Evolutionary conservation across 1,140 invertebrate species (phyloP).

Genomic region (Pygmarrhopalites habei): DNA sequence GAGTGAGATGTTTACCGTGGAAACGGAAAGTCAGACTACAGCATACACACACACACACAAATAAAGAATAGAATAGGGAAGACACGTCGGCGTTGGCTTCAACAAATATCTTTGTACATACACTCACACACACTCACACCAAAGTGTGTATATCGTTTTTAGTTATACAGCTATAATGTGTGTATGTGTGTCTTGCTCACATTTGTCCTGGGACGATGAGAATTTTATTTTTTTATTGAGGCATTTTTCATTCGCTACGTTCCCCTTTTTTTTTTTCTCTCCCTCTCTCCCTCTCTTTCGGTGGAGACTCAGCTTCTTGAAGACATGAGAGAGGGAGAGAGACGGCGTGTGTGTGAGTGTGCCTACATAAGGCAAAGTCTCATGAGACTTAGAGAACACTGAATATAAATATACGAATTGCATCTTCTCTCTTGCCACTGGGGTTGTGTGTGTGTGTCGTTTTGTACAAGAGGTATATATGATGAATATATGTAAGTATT

Average conservation of each 20-base stretch:
- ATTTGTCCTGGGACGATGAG: no score
- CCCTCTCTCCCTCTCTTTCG: neutral
- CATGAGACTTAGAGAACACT: neutral
- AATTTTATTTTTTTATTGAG: conserved; percentile 27
- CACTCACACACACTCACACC: no score
- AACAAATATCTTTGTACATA: no score
- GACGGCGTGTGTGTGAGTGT: neutral
- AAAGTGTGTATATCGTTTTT: no score
- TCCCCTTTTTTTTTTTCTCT: conserved; percentile 1
- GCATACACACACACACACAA: no score
- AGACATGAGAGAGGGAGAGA: neutral
- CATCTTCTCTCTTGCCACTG: neutral
- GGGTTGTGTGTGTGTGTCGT: neutral
- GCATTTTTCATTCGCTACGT: conserved; percentile 23
- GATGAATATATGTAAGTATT: neutral
- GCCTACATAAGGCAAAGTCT: neutral
- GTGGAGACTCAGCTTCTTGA: neutral
- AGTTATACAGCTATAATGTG: no score
- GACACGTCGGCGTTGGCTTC: no score
- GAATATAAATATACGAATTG: neutral
- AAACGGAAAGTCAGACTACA: no score
- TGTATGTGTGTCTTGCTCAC: no score
- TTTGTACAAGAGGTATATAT: neutral
- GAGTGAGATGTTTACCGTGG: no score
- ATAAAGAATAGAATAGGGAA: no score